Base-by-base conservation (phyloP, 2,888 invertebrate species). In the Nomada hirtipes region DNA sequence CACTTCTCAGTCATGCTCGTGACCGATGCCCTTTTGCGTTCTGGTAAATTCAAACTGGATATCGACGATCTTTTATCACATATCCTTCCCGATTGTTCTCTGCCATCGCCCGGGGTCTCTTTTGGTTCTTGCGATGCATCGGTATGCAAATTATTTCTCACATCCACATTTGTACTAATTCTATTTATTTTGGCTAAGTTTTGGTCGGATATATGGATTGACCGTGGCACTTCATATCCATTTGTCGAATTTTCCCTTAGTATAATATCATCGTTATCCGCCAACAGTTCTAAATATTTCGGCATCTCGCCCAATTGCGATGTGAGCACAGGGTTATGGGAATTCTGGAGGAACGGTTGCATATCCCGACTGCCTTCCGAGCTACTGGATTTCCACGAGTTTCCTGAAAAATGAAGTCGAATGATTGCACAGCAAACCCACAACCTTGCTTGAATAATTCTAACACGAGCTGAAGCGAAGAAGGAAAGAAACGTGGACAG, bases 241-340 rank as follows among this genome's bases (percentile, higher is more conserved):
- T 96, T 96, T 23, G 94, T 92, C 11, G 91, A 90, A 83, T 92
- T 91, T 13, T 93, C 94, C 0, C 94, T 94, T 13, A 91, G 44
- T 71, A 95, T 95, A 44, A 84, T 63, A 7, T 89, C 89, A 13
- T 92, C 92, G 82, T 94, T 94, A 88, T 96, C 96, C 90, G 96
- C 96, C 90, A 96, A 94, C 65, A 97, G 93, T 92, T 97, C 96
- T 71, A 97, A 93, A 92, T 97, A 97, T 89, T 96, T 96, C 0
- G 96, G 96, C 52, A 94, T 89, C 71, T 87, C 88, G 4, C 85
- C 65, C 36, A 90, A 80, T 68, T 91, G 87, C 10, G 85, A 79
- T 0, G 79, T 74, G 7, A 83, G 84, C 47, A 89, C 90, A 29
- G 89, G 87, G 63, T 88, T 91, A 77, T 89, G 87, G 23, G 91